Evolutionary conservation across 2,797 vertebrate species (phyloP).

Genomic region (Artibeus lituratus): DNA sequence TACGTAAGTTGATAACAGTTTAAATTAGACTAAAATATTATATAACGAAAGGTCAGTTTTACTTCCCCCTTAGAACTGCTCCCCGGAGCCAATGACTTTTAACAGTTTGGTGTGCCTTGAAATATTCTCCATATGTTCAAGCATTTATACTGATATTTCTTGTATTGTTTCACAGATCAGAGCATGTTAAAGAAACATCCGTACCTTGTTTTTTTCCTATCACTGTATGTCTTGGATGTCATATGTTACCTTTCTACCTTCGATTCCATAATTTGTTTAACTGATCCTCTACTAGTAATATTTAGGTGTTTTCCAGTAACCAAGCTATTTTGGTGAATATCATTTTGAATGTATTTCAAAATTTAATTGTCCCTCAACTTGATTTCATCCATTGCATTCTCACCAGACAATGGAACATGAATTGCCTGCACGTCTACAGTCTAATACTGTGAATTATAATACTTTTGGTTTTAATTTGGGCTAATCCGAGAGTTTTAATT

Average conservation of each 20-base stretch:
- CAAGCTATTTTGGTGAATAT: neutral
- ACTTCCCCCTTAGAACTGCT: neutral
- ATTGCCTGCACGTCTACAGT: neutral
- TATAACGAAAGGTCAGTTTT: slow-evolving; percentile 25
- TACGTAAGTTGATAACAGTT: neutral
- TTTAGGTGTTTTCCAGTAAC: neutral
- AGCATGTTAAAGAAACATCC: neutral
- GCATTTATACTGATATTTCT: neutral
- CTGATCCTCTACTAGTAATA: neutral
- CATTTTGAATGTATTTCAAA: neutral
- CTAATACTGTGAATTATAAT: neutral
- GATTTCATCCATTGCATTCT: neutral
- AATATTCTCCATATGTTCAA: neutral
- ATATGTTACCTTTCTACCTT: neutral
- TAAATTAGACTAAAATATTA: slow-evolving; percentile 25
- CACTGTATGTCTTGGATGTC: neutral
- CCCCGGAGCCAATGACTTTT: neutral
- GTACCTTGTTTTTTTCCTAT: neutral
- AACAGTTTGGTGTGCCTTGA: slow-evolving; percentile 23
- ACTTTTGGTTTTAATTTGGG: neutral
- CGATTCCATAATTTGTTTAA: neutral
- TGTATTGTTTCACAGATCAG: neutral
- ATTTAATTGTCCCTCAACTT: neutral
- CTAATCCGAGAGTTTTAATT: neutral
- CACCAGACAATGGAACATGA: neutral